Base-by-base conservation (phyloP, 1,140 invertebrate species). In the Sitobion miscanthi region DNA sequence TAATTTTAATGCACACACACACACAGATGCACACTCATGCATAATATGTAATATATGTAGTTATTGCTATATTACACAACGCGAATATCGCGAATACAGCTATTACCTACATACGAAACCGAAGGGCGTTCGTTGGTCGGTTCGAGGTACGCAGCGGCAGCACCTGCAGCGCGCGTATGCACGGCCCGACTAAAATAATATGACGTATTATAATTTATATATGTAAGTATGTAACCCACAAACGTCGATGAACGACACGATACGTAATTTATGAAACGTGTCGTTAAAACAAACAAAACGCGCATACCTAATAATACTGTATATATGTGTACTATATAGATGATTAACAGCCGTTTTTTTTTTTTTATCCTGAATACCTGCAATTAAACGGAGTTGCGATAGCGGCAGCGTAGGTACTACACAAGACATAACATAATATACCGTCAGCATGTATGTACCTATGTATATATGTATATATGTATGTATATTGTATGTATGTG, bases 181-280 rank as follows among this genome's bases (percentile, higher is more conserved):
- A 14, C 25, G 11, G 57, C 57, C 57, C 25, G 57, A 62, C 57
- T 62, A 3, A 62, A 62, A 62, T 62, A 62, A 62, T 62, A 62
- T 30, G 57, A 62, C 57, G 57, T 69, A 69, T 69, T n/a, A 69
- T 69, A 69, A 62, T 62, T 62, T 82, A 82, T 21, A 83, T 69
- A 5, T 23, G 38, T 35, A 82, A 42, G 42, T 21, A 20, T 35
- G 77, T 83, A 83, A 83, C 35, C 77, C 77, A 83, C 35, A 83
- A 38, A 83, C 77, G 77, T 83, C 77, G 77, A 83, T 35, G 35
- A 83, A 83, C 62, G 62, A 69, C 62, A n/a, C 62, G 30, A 69
- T 69, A 69, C 62, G 62, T 69, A 69, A 69, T 69, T 69, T 69
- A 69, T 69, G 62, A 69, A 69, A 69, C 62, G 62, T 69, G 62